phyloP scores from a whole-genome alignment of 2,113 vertebrate genomes.

The Centropristis striata region DNA sequence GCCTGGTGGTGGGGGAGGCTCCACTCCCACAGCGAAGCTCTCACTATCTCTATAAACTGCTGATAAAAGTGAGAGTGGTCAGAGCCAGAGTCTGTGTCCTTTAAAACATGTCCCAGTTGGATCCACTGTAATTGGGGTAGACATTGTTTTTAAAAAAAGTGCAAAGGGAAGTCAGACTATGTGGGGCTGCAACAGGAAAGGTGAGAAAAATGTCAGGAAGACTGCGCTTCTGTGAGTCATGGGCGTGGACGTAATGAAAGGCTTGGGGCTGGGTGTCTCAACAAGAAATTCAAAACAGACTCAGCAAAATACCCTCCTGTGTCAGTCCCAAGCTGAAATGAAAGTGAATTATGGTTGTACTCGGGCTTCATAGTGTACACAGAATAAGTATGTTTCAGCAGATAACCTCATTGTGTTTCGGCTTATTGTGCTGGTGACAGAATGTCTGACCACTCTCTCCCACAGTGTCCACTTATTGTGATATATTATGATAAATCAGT shows the following conservation, averaged over 20 bases:
- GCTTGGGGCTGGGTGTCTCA: background rate
- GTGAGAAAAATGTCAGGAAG: slow-evolving; percentile 79
- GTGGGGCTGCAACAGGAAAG: slow-evolving; percentile 69
- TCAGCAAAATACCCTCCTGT: slow-evolving; percentile 29
- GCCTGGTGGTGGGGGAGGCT: slow-evolving; percentile 61
- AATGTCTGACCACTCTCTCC: background rate
- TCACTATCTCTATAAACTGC: slow-evolving; percentile 67
- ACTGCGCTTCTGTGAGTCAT: slow-evolving; percentile 39
- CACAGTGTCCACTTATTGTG: background rate
- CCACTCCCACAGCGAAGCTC: slow-evolving; percentile 39
- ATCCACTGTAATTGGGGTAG: background rate
- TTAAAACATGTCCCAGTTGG: background rate
- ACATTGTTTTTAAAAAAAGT: background rate
- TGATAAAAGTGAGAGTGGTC: slow-evolving; percentile 58
- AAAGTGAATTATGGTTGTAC: background rate
- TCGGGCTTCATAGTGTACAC: background rate
- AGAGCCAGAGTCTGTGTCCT: slow-evolving; percentile 12
- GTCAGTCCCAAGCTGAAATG: slow-evolving; percentile 20
- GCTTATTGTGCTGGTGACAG: background rate
- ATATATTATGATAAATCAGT: background rate
- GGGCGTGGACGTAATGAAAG: slow-evolving; percentile 59
- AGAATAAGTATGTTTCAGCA: background rate
- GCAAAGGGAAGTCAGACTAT: background rate
- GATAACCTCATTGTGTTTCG: background rate
- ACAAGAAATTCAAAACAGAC: slow-evolving; percentile 50